Base-by-base conservation (phyloP, 1,140 invertebrate species). In the Sinella curviseta region DNA sequence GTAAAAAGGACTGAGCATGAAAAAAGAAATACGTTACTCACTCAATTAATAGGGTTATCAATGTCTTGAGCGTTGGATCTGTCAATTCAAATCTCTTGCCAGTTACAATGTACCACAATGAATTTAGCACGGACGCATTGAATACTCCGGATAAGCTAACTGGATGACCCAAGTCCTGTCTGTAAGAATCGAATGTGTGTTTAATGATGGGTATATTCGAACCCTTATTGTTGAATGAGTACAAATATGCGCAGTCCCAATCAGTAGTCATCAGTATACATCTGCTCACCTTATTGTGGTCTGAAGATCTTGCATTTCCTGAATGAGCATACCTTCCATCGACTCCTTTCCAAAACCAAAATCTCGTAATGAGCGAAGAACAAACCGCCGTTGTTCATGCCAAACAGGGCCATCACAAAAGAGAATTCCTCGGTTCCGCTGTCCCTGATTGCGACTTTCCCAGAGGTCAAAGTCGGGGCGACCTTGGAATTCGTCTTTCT, bases 321-420 rank as follows among this genome's bases (percentile, higher is more conserved):
- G 65, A 12, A 31, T 12, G 12, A 70, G 65, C 65, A 70, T 70
- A 30, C 65, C 65, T 70, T 70, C 65, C 65, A 70, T 70, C 4
- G 24, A 30, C n/a, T 70, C 65, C n/a, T 70, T 70, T 4, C 65
- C 65, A 70, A 70, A 70, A 4, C 65, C 65, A 33, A 70, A 70
- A 33, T 70, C 65, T 31, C 65, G 26, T 8, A 70, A 30, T 12
- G 8, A 4, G 1, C 65, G 65, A 30, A 70, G 31, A 33, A n/a
- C 65, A 70, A 70, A 70, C n/a, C 65, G 88, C 76, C 94, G 90
- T 85, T 96, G 94, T 83, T 95, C 93, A 75, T 91, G 89, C 95
- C 95, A 96, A 57, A 93, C 87, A 20, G 90, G 88, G 26, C 90
- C 92, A 83, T 95, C 94, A 0, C 91, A 92, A 0, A 94, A 85